A percentile compares a stretch with the other conserved stretches of the same genome.
phyloP scores from a whole-genome alignment of 1,140 invertebrate genomes.

The Philotrypesis tridentata region DNA sequence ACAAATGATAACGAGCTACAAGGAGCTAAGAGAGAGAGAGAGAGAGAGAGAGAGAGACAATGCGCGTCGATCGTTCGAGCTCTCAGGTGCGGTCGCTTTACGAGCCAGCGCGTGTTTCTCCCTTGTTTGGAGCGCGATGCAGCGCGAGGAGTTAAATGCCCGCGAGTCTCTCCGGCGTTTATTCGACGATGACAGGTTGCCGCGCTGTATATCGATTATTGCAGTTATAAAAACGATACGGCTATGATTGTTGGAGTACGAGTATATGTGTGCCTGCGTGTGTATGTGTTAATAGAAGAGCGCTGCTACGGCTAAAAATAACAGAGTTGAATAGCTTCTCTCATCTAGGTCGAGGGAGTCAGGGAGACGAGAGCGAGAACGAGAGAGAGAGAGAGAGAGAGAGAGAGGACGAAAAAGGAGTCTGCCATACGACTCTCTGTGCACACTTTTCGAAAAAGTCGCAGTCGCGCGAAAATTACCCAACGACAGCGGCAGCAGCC shows the following conservation, averaged over 20 bases:
- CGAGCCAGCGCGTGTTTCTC: neutral
- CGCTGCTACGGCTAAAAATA: neutral
- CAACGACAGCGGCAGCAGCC: too few relatives aligned
- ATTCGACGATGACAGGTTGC: neutral
- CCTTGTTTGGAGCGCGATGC: constrained; percentile 9
- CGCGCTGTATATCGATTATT: neutral
- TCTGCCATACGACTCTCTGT: too few relatives aligned
- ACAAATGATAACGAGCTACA: constrained; percentile 31
- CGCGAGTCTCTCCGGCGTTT: neutral
- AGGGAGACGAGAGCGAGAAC: too few relatives aligned
- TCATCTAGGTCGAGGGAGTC: constrained; percentile 30
- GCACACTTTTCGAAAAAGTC: constrained; percentile 3
- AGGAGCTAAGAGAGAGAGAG: neutral
- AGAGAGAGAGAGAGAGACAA: neutral
- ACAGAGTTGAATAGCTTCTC: constrained; percentile 10
- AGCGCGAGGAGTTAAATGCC: neutral
- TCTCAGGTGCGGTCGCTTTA: constrained; percentile 9
- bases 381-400: too few relatives aligned
- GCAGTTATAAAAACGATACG: neutral
- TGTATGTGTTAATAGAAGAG: too few relatives aligned
- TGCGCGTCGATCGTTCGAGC: neutral
- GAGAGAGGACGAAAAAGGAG: too few relatives aligned
- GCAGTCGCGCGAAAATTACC: constrained; percentile 8
- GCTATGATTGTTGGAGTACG: neutral
- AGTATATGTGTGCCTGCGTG: too few relatives aligned